Percentiles rank a stretch among this genome's conserved stretches.
These are phyloP conservation scores for Cercocebus atys DNA, from an alignment of 2,113 vertebrate species.

Conservation along the genomic window DNA sequence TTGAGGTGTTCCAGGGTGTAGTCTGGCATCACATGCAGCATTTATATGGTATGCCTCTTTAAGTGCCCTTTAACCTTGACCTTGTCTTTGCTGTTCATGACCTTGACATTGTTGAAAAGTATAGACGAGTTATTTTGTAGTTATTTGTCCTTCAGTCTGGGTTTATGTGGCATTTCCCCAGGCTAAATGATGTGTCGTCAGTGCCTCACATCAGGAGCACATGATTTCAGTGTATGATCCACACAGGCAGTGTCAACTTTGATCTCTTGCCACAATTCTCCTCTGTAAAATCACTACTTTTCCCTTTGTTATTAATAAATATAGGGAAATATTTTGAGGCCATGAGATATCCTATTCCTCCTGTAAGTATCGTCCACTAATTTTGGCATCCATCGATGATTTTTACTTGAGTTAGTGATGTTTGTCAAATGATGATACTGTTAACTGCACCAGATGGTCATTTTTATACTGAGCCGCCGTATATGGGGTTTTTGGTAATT, in stretches of 20 bases:
- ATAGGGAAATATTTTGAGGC: background rate
- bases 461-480: background rate
- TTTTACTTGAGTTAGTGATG: background rate
- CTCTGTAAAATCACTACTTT: background rate
- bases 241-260: accelerated
- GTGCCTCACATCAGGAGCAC: background rate
- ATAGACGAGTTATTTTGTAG: background rate
- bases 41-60: background rate
- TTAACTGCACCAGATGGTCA: background rate
- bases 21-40: background rate
- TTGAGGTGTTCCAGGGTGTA: background rate
- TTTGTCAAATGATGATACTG: background rate
- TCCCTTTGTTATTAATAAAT: background rate
- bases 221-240: background rate
- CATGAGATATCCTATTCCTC: background rate
- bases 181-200: background rate
- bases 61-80: background rate
- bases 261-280: background rate
- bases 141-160: background rate
- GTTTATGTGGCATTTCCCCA: background rate
- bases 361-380: background rate
- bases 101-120: background rate
- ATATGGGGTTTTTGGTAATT: background rate
- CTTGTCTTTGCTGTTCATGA: background rate
- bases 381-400: background rate